A percentile compares a stretch with the other conserved stretches of the same genome.
These are phyloP conservation scores for Drosophila dunni DNA, from an alignment of 1,140 invertebrate genomes.

Conservation along the genomic window DNA sequence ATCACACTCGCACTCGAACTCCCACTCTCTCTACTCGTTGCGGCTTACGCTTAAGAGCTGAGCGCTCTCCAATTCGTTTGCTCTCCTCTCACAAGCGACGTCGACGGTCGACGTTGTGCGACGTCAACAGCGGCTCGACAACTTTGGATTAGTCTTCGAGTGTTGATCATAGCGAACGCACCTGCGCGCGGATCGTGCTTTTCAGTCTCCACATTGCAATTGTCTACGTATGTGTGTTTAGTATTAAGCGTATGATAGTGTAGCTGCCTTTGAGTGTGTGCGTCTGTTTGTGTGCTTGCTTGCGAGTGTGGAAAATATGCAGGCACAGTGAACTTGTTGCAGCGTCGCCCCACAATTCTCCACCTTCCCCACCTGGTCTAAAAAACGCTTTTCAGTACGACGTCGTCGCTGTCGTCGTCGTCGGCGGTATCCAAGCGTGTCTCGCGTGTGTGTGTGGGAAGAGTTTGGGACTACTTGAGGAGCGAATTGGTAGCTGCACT, in stretches of 20 bases:
- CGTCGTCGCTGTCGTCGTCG: conserved; percentile 21
- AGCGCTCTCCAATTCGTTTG: conserved; percentile 15
- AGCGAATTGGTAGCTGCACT: conserved; percentile 85
- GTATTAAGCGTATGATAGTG: conserved; percentile 8
- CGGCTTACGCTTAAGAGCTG: conserved; percentile 6
- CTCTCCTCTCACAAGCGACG: conserved; percentile 41
- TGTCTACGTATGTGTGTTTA: conserved; percentile 53
- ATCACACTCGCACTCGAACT: conserved; percentile 9
- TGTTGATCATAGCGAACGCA: conserved; percentile 81
- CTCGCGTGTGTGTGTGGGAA: conserved; percentile 74
- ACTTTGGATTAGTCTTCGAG: conserved; percentile 80
- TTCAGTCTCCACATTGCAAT: conserved; percentile 50
- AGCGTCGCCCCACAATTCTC: conserved; percentile 24
- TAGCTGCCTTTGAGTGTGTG: conserved; percentile 1
- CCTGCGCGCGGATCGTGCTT: conserved; percentile 76
- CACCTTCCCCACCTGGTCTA: conserved; percentile 13
- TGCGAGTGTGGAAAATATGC: conserved; percentile 47
- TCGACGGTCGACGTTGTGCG: conserved; percentile 14
- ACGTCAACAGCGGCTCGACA: conserved; percentile 48
- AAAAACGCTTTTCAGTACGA: conserved; percentile 71
- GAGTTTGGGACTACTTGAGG: conserved; percentile 85
- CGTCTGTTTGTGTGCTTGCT: conserved; percentile 18
- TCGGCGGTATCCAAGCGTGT: conserved; percentile 24
- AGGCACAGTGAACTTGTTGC: conserved; percentile 79
- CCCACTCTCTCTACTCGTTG: conserved; percentile 35